Percentiles rank a stretch among this genome's conserved stretches.
Evolutionary conservation across 2,113 vertebrate genomes (phyloP).

Genomic region (Tyto alba): DNA sequence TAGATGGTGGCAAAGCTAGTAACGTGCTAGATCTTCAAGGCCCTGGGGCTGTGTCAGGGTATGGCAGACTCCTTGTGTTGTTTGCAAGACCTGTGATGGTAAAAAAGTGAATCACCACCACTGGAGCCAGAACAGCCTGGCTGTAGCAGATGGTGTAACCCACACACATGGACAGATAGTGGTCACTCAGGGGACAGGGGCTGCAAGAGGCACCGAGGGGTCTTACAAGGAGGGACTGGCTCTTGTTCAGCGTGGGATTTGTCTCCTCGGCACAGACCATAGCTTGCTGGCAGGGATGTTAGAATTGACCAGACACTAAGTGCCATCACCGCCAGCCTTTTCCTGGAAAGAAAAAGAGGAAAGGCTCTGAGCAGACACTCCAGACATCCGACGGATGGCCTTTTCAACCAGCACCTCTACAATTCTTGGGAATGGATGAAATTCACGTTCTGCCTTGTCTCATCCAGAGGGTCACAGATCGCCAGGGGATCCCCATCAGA

Average conservation of each 20-base stretch:
- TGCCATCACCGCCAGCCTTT: background rate
- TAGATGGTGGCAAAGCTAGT: background rate
- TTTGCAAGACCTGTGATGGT: background rate
- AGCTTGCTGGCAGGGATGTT: background rate
- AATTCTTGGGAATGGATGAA: background rate
- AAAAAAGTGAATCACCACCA: background rate
- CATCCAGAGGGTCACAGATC: background rate
- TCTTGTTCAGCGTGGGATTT: background rate
- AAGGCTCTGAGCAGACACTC: background rate
- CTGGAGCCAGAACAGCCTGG: background rate
- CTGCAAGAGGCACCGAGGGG: background rate
- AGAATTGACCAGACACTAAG: background rate
- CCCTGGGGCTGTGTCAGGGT: background rate
- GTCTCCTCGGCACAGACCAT: background rate
- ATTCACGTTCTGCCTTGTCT: background rate
- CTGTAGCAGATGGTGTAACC: background rate
- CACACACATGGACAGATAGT: accelerated
- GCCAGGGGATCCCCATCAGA: background rate
- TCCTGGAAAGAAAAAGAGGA: background rate
- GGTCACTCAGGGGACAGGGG: background rate
- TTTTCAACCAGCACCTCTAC: background rate
- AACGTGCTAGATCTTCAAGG: background rate
- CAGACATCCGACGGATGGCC: background rate
- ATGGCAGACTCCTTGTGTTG: background rate
- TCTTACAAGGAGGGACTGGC: background rate